Conservation (phyloP, 2,888 invertebrate genomes). For the Malthinus flaveolus region DNA sequence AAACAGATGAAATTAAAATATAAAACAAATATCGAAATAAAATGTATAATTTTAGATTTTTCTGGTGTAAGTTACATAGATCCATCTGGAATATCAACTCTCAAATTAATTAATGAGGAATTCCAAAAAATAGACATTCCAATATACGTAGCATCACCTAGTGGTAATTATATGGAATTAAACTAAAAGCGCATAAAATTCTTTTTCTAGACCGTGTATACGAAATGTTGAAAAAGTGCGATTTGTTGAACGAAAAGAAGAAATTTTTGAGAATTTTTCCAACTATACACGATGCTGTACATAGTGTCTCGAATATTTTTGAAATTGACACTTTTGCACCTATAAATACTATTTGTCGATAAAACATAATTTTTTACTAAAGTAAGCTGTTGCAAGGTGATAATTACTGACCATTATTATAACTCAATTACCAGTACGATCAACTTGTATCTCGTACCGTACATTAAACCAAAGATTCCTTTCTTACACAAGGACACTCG, state of each 20-base stretch:
- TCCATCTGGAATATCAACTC: slow-evolving; percentile 63
- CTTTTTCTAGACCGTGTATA: slow-evolving; percentile 62
- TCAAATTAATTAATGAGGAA: slow-evolving; percentile 59
- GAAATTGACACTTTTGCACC: slow-evolving; percentile 2
- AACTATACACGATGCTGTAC: slow-evolving; percentile 67
- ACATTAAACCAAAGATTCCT: no score
- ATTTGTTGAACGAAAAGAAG: slow-evolving; percentile 58
- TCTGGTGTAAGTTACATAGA: slow-evolving; percentile 66
- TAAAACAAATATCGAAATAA: slow-evolving; percentile 36
- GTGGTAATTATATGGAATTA: slow-evolving; percentile 47
- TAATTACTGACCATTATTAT: no score
- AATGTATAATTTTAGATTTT: slow-evolving; percentile 62
- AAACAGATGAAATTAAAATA: slow-evolving; percentile 17
- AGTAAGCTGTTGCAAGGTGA: no score
- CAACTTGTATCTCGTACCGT: no score
- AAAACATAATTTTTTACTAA: neutral
- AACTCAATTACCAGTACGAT: no score
- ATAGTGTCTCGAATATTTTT: slow-evolving; percentile 53
- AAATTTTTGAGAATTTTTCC: slow-evolving; percentile 60
- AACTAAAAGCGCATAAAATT: neutral
- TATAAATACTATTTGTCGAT: slow-evolving; percentile 16
- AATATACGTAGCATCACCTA: slow-evolving; percentile 60
- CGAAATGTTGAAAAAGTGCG: slow-evolving; percentile 66
- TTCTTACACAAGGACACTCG: no score
- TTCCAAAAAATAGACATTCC: slow-evolving; percentile 58